These are phyloP conservation scores for Gymnothorax javanicus DNA, from an alignment of 2,797 vertebrate genomes.

Conservation along the genomic window DNA sequence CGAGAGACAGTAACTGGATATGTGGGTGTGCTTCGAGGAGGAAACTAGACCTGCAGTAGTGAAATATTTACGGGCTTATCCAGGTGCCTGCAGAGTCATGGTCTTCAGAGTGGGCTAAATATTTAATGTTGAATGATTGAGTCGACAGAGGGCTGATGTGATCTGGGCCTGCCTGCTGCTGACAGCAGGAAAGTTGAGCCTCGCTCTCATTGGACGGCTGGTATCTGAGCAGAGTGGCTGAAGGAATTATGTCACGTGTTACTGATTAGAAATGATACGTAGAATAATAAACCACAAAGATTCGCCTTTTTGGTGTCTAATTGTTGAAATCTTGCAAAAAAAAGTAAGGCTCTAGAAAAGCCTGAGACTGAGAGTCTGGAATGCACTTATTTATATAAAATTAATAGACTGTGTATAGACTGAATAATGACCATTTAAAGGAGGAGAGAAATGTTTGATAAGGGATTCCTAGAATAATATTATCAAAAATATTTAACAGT, in stretches of 20 bases:
- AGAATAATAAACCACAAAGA: background rate
- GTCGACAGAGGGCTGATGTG: conserved; percentile 26
- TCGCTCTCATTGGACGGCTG: background rate
- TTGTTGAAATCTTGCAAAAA: background rate
- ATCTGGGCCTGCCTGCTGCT: conserved; percentile 40
- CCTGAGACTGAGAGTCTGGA: background rate
- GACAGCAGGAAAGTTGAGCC: conserved; percentile 46
- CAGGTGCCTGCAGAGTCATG: conserved; percentile 41
- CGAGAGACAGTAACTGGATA: conserved; percentile 42
- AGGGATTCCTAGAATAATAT: background rate
- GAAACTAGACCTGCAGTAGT: conserved; percentile 62
- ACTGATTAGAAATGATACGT: background rate
- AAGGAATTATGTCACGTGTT: background rate
- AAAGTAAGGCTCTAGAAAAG: background rate
- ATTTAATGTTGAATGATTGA: conserved; percentile 62
- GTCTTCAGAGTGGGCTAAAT: conserved; percentile 60
- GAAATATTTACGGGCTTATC: conserved; percentile 65
- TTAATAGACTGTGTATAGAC: background rate
- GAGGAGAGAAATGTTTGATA: background rate
- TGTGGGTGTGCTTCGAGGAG: conserved; percentile 31
- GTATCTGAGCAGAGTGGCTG: background rate
- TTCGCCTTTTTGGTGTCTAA: background rate
- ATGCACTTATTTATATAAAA: background rate
- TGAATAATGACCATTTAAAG: background rate
- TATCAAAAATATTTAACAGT: background rate